A percentile compares a stretch with the other conserved stretches of the same genome.
Evolutionary conservation across 2,797 vertebrate genomes (phyloP).

Genomic region (Falco berigora): DNA sequence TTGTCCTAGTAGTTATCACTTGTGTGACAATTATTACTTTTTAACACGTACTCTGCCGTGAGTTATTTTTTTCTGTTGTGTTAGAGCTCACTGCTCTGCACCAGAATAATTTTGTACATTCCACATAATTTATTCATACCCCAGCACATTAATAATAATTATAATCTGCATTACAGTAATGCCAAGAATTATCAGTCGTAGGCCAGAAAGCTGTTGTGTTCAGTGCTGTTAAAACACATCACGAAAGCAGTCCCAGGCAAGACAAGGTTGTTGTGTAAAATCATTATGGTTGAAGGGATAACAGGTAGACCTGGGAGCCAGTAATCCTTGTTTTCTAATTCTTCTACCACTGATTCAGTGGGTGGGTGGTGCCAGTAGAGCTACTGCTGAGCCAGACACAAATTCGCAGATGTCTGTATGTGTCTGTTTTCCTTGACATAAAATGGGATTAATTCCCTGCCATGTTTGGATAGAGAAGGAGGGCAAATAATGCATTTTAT

Average conservation of each 20-base stretch:
- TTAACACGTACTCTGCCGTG: neutral
- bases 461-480: neutral
- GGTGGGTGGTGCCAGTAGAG: neutral
- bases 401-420: neutral
- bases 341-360: neutral
- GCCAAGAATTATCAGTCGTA: neutral
- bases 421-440: neutral
- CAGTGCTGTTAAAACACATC: neutral
- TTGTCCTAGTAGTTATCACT: neutral
- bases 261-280: neutral
- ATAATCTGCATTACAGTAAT: neutral
- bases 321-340: neutral
- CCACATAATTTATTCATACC: neutral
- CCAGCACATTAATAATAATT: constrained; percentile 17
- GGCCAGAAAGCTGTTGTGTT: neutral
- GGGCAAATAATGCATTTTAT: neutral
- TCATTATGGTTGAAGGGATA: neutral
- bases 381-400: neutral
- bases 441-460: neutral
- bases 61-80: neutral
- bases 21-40: neutral
- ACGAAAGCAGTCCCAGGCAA: neutral
- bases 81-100: neutral
- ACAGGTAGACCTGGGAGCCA: neutral
- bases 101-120: neutral